phyloP scores from a whole-genome alignment of 2,888 invertebrate species.

The Margaritifera margaritifera region DNA sequence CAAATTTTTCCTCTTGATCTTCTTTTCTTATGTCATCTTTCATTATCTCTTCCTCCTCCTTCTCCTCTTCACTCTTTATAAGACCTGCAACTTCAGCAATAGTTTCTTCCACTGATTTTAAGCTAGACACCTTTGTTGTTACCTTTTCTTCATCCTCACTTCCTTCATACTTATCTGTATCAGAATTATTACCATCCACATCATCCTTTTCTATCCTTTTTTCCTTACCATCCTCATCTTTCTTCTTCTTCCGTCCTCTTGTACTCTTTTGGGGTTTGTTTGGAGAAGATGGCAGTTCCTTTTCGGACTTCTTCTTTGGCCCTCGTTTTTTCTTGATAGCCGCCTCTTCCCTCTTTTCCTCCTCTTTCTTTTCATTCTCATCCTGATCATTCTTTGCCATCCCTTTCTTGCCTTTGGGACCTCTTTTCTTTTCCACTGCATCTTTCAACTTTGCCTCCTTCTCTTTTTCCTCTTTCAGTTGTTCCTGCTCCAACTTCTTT shows the following conservation, averaged over 20 bases:
- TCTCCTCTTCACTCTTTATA: constrained; percentile 12
- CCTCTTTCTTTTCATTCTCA: constrained; percentile 21
- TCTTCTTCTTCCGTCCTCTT: constrained; percentile 28
- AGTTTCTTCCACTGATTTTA: constrained; percentile 7
- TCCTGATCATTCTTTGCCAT: constrained; percentile 13
- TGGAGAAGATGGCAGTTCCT: constrained; percentile 1
- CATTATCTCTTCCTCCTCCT: constrained; percentile 9
- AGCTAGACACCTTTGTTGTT: no score
- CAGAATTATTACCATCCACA: constrained; percentile 4
- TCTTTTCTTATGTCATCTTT: constrained; percentile 10
- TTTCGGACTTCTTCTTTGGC: constrained; percentile 10
- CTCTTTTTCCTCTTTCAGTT: constrained; percentile 17
- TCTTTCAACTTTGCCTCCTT: constrained; percentile 10
- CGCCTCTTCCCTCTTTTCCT: constrained; percentile 20
- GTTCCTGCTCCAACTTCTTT: constrained; percentile 25
- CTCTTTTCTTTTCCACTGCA: constrained; percentile 18
- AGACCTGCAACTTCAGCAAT: not conserved
- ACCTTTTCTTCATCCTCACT: constrained; percentile 7
- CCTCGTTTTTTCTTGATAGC: constrained; percentile 32
- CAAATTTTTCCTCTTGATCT: constrained; percentile 10
- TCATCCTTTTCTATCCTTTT: constrained; percentile 15
- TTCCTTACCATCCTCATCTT: constrained; percentile 17
- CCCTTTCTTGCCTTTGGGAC: constrained; percentile 21
- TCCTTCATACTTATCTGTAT: constrained; percentile 14
- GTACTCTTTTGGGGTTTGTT: constrained; percentile 8